Percentiles rank a stretch among this genome's conserved stretches.
These are phyloP conservation scores for Chironomus tepperi DNA, from an alignment of 1,140 invertebrate genomes.

Conservation along the genomic window DNA sequence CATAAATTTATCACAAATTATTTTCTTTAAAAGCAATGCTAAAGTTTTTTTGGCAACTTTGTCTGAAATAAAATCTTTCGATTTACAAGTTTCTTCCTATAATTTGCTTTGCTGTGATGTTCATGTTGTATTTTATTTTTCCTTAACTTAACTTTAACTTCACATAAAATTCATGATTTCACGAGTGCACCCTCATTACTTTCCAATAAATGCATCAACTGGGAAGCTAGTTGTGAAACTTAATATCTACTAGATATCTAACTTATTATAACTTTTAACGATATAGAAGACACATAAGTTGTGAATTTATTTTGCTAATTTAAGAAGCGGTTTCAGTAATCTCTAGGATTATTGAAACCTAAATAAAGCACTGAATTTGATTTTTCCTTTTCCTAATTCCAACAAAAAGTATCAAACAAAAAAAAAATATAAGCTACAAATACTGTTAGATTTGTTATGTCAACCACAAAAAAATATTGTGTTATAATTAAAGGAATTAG, in stretches of 20 bases:
- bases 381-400: background rate
- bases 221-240: background rate
- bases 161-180: no score
- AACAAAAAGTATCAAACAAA: background rate
- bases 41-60: background rate
- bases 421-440: background rate
- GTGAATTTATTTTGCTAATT: no score
- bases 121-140: slow-evolving; percentile 21
- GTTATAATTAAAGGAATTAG: slow-evolving; percentile 47
- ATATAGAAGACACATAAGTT: no score
- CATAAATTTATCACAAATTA: no score
- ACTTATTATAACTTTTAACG: background rate
- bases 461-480: slow-evolving; percentile 27
- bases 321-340: no score
- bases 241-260: background rate
- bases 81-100: background rate
- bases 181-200: no score
- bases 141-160: background rate
- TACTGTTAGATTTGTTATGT: background rate
- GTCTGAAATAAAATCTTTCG: background rate
- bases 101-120: slow-evolving; percentile 8
- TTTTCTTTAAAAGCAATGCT: no score
- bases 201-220: background rate
- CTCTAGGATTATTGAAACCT: no score
- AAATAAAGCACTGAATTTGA: no score